These are phyloP conservation scores for Vipera ursinii DNA, from an alignment of 2,797 vertebrate species.

Conservation along the genomic window DNA sequence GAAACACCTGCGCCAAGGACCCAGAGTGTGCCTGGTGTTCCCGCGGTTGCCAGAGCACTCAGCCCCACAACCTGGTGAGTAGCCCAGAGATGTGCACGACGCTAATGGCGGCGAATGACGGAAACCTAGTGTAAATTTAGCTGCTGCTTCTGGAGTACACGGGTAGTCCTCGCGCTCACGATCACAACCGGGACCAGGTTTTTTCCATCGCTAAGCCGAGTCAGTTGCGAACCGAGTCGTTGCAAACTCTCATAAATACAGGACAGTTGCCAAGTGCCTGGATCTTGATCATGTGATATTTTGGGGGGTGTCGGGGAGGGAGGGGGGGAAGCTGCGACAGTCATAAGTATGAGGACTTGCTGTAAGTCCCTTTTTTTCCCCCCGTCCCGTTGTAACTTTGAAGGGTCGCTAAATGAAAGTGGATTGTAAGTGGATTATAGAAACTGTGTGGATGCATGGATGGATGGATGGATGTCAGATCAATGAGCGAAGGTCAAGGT, in stretches of 20 bases:
- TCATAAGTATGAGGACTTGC: not conserved
- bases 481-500: not conserved
- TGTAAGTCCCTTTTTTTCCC: no score
- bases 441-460: no score
- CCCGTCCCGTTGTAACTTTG: not conserved
- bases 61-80: conserved; percentile 81
- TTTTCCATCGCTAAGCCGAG: not conserved
- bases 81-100: not conserved
- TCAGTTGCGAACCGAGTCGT: no score
- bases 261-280: not conserved
- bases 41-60: conserved; percentile 84
- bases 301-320: not conserved
- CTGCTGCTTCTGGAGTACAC: not conserved
- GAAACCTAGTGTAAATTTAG: not conserved
- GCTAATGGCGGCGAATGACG: not conserved
- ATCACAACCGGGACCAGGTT: not conserved
- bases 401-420: not conserved
- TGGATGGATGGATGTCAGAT: not conserved
- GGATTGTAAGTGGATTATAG: no score
- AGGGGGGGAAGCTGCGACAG: no score
- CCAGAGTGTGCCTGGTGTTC: conserved; percentile 92
- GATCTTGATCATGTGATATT: not conserved
- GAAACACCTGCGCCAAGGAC: conserved; percentile 85
- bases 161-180: not conserved
- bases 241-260: not conserved